These are phyloP conservation scores for Acanthurus lineatus DNA, from an alignment of 2,797 vertebrate species.

Conservation along the genomic window DNA sequence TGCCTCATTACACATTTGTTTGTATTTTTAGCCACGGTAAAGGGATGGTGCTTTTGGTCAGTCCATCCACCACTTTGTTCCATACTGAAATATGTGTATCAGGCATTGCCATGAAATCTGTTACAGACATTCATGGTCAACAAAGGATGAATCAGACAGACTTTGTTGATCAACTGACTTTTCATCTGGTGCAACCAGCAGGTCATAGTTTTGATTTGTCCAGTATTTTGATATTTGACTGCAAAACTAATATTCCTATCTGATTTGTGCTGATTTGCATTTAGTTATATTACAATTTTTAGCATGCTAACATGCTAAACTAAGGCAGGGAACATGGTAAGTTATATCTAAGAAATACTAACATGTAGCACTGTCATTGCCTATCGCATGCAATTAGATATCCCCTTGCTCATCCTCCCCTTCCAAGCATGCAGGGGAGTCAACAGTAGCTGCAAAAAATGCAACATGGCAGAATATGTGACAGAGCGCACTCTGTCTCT, in stretches of 20 bases:
- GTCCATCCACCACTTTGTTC: too few relatives aligned
- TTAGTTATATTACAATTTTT: not conserved
- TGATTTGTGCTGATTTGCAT: not conserved
- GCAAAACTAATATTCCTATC: not conserved
- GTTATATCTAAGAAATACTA: too few relatives aligned
- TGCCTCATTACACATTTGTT: conserved; percentile 2
- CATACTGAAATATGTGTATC: conserved; percentile 5
- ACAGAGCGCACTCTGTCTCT: too few relatives aligned
- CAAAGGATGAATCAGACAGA: not conserved
- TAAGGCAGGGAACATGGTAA: not conserved
- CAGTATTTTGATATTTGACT: not conserved
- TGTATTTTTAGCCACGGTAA: not conserved
- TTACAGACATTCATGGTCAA: not conserved
- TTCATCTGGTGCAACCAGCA: not conserved
- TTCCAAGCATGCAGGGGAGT: too few relatives aligned
- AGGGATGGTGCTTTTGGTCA: not conserved
- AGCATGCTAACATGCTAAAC: conserved; percentile 6
- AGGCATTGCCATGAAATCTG: not conserved
- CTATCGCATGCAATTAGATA: too few relatives aligned
- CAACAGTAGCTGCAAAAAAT: too few relatives aligned
- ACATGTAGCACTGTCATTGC: too few relatives aligned
- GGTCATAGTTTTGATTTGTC: not conserved
- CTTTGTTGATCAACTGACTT: not conserved
- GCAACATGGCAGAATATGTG: too few relatives aligned
- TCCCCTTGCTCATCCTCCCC: too few relatives aligned